phyloP scores from a whole-genome alignment of 2,888 invertebrate species.

The Cryptophagus acutangulus region DNA sequence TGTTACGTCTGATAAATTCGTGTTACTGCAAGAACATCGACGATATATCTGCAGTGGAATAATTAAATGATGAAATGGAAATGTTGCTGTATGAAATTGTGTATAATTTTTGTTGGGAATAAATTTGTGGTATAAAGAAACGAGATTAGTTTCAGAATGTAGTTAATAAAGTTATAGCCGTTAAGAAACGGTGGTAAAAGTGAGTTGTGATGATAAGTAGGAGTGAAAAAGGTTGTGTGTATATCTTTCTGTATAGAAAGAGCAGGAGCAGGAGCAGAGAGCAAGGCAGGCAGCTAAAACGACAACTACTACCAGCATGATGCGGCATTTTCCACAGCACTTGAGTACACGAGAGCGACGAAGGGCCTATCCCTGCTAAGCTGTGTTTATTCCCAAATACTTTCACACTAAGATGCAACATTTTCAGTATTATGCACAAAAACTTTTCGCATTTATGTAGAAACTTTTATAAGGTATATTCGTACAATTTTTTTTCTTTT shows the following conservation, averaged over 20 bases:
- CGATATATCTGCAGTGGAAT: too few relatives aligned
- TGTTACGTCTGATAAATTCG: too few relatives aligned
- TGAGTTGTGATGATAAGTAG: slow-evolving; percentile 2
- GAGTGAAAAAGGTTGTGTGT: too few relatives aligned
- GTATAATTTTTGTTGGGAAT: too few relatives aligned
- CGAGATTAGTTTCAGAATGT: not conserved
- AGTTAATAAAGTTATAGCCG: not conserved
- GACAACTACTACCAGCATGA: slow-evolving; percentile 29
- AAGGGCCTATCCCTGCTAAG: slow-evolving; percentile 36
- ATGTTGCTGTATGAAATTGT: too few relatives aligned
- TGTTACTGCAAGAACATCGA: too few relatives aligned
- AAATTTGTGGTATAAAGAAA: not conserved
- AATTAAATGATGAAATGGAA: too few relatives aligned
- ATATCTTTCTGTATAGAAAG: too few relatives aligned
- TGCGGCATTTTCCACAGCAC: slow-evolving; percentile 33
- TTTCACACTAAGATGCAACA: slow-evolving; percentile 23
- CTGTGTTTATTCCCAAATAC: slow-evolving; percentile 37
- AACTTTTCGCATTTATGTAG: slow-evolving; percentile 2
- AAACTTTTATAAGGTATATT: slow-evolving; percentile 6
- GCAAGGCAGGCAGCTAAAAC: slow-evolving; percentile 15
- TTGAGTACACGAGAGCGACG: slow-evolving; percentile 34
- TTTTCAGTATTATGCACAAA: slow-evolving; percentile 14
- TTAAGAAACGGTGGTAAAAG: not conserved
- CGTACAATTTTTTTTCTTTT: slow-evolving; percentile 4
- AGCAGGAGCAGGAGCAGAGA: not conserved